A percentile compares a stretch with the other conserved stretches of the same genome.
These are phyloP conservation scores for Alloplasta piceator DNA, from an alignment of 2,888 invertebrate species.

Conservation along the genomic window DNA sequence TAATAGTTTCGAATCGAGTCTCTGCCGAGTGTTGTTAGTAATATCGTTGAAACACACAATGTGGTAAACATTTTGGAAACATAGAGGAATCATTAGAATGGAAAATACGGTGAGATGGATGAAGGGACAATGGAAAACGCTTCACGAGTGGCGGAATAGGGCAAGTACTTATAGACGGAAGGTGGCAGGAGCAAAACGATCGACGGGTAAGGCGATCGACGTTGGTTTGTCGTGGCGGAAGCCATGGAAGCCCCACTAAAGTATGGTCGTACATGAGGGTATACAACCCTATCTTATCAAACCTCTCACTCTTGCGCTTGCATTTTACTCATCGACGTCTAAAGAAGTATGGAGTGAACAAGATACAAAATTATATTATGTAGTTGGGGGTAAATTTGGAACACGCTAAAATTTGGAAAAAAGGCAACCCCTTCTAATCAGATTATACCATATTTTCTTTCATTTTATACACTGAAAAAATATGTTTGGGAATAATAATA, in stretches of 20 bases:
- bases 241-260: constrained; percentile 81
- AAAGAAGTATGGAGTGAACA: neutral
- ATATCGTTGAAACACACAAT: constrained; percentile 42
- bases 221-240: constrained; percentile 83
- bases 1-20: constrained; percentile 8
- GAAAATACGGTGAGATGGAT: constrained; percentile 34
- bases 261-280: constrained; percentile 71
- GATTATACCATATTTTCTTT: too few relatives aligned
- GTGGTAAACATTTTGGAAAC: constrained; percentile 41
- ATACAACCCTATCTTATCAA: constrained; percentile 64
- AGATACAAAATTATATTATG: neutral
- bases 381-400: too few relatives aligned
- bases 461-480: too few relatives aligned
- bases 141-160: constrained; percentile 54
- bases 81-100: constrained; percentile 29
- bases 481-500: too few relatives aligned
- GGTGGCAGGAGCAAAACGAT: constrained; percentile 81
- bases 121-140: constrained; percentile 46
- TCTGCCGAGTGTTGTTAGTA: neutral
- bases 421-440: too few relatives aligned
- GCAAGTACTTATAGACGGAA: constrained; percentile 76
- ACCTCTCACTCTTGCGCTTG: constrained; percentile 64
- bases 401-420: too few relatives aligned
- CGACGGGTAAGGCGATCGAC: constrained; percentile 82
- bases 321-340: constrained; percentile 48